These are phyloP conservation scores for Papilio polyxenes DNA, from an alignment of 1,140 invertebrate species.

Conservation along the genomic window DNA sequence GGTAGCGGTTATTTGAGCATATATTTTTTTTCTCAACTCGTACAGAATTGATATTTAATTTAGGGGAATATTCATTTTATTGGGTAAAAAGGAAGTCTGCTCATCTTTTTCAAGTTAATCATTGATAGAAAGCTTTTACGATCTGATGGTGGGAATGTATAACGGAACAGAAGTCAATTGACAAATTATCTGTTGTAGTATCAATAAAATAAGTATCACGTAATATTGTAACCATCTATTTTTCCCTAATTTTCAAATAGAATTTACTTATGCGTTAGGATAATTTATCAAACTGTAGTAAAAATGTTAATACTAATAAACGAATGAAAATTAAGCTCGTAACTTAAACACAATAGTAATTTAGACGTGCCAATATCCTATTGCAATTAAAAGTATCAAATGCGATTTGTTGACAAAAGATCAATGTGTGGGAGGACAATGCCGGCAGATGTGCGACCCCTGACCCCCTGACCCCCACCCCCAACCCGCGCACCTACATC, in stretches of 20 bases:
- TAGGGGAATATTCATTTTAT: constrained; percentile 54
- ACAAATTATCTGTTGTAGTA: neutral
- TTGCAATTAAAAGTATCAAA: constrained; percentile 75
- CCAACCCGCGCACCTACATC: constrained; percentile 57
- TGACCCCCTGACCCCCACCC: constrained; percentile 56
- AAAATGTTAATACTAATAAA: too few relatives aligned
- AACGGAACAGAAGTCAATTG: neutral
- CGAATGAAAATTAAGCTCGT: too few relatives aligned
- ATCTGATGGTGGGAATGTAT: neutral
- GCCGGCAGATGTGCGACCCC: constrained; percentile 75
- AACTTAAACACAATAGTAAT: constrained; percentile 48
- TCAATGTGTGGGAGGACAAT: constrained; percentile 67
- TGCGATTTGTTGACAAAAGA: constrained; percentile 64
- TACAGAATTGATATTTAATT: constrained; percentile 57
- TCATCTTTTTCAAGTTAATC: constrained; percentile 11
- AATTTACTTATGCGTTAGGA: neutral
- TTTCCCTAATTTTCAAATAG: too few relatives aligned
- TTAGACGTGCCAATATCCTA: constrained; percentile 70
- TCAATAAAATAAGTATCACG: neutral
- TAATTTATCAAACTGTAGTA: too few relatives aligned
- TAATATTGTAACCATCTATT: neutral
- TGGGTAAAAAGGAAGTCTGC: constrained; percentile 40
- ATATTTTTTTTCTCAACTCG: constrained; percentile 55
- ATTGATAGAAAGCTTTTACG: constrained; percentile 31
- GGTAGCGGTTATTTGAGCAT: constrained; percentile 60